Evolutionary conservation across 35 echinoderm and acorn worm species (phyloP).

Genomic region (Anneissia japonica): DNA sequence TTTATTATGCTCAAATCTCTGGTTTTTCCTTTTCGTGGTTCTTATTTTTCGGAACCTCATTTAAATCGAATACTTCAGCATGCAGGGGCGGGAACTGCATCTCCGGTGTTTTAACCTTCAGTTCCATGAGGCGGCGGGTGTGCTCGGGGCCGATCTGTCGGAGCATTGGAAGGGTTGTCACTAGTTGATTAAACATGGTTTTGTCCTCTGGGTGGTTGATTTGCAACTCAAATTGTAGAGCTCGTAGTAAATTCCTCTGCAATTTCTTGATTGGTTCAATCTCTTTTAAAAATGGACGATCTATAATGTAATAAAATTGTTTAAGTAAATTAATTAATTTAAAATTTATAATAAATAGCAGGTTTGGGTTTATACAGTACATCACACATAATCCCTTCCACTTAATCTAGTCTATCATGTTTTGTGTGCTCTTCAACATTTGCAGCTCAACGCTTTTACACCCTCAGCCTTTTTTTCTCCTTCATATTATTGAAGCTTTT

Average conservation of each 20-base stretch:
- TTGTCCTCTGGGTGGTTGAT: constrained; percentile 79
- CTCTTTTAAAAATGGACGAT: constrained; percentile 89
- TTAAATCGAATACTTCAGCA: constrained; percentile 94
- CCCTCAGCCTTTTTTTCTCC: no score
- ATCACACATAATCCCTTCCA: no score
- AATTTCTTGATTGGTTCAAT: constrained; percentile 57
- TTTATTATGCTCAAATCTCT: background rate
- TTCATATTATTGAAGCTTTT: no score
- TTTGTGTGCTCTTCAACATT: no score
- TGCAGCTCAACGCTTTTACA: no score
- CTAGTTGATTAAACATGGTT: constrained; percentile 75
- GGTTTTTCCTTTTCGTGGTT: background rate
- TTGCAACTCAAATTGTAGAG: constrained; percentile 65
- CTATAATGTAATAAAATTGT: no score
- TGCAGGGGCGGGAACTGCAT: constrained; percentile 79
- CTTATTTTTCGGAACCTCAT: constrained; percentile 22
- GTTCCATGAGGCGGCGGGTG: constrained; percentile 85
- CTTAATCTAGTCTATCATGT: no score
- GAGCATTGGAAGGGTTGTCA: constrained; percentile 94
- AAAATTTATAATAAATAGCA: no score
- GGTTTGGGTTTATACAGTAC: no score
- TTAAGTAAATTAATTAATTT: no score
- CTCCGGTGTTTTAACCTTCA: constrained; percentile 72
- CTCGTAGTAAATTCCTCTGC: constrained; percentile 73
- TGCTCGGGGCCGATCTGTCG: constrained; percentile 93